These are phyloP conservation scores for Diplolepis rosae DNA, from an alignment of 2,888 invertebrate genomes.

Conservation along the genomic window DNA sequence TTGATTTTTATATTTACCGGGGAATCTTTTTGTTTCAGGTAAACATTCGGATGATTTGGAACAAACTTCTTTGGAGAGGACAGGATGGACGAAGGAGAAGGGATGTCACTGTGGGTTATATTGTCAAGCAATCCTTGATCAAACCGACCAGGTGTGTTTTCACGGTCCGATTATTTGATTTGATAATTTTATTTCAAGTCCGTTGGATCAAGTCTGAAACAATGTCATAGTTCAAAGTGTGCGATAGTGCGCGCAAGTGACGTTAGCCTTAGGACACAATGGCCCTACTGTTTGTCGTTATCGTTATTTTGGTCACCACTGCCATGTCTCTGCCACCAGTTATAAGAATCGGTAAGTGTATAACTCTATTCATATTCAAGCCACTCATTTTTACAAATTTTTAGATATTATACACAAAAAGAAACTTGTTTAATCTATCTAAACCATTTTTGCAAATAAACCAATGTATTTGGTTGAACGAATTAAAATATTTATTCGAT, in stretches of 20 bases:
- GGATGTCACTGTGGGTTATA: constrained; percentile 54
- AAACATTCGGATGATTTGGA: constrained; percentile 23
- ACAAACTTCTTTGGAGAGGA: constrained; percentile 32
- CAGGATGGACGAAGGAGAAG: constrained; percentile 45
- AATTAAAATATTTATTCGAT: too few relatives aligned
- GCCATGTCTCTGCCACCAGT: constrained; percentile 72
- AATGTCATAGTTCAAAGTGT: constrained; percentile 48
- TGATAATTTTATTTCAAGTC: constrained; percentile 47
- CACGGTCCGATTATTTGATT: constrained; percentile 44
- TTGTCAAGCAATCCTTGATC: constrained; percentile 58
- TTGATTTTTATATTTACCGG: too few relatives aligned
- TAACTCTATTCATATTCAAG: too few relatives aligned
- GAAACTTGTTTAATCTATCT: too few relatives aligned
- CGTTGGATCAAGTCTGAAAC: constrained; percentile 47
- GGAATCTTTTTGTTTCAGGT: neutral
- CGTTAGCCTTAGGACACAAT: constrained; percentile 58
- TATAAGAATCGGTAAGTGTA: constrained; percentile 71
- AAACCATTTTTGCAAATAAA: too few relatives aligned
- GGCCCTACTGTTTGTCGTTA: constrained; percentile 70
- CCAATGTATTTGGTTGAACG: too few relatives aligned
- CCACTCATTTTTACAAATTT: too few relatives aligned
- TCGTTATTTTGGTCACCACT: constrained; percentile 71
- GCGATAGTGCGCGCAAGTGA: constrained; percentile 50
- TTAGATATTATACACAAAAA: too few relatives aligned
- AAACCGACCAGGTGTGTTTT: constrained; percentile 46